Conservation (phyloP, 2,888 invertebrate species). For the Limnephilus lunatus region DNA sequence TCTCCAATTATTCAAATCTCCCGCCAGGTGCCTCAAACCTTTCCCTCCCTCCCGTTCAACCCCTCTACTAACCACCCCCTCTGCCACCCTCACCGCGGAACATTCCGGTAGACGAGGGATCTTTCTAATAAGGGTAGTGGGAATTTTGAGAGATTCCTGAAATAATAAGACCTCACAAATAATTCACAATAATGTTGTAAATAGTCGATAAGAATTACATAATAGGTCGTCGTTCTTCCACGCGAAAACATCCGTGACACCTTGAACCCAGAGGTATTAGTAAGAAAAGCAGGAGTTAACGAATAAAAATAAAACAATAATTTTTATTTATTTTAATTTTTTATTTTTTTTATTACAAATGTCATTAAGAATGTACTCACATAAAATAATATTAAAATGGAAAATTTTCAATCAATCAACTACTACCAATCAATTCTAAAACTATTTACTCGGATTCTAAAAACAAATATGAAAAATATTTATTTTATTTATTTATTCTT, state of each 20-base stretch:
- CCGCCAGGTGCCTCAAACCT: neutral
- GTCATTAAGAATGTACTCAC: too few relatives aligned
- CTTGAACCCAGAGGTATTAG: neutral
- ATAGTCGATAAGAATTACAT: neutral
- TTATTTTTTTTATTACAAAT: too few relatives aligned
- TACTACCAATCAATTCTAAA: too few relatives aligned
- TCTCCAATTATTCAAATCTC: conserved; percentile 43
- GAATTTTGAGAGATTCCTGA: neutral
- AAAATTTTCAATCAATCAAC: too few relatives aligned
- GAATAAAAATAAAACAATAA: neutral
- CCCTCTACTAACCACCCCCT: neutral
- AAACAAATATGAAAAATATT: too few relatives aligned
- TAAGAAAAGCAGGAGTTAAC: neutral
- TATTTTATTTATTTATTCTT: too few relatives aligned
- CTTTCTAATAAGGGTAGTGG: neutral
- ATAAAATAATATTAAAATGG: too few relatives aligned
- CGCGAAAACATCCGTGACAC: neutral
- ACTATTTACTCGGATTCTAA: too few relatives aligned
- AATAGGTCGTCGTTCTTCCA: neutral
- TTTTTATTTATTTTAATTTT: too few relatives aligned
- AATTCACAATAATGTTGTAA: neutral
- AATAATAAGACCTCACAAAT: neutral
- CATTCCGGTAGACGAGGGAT: neutral
- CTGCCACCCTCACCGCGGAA: neutral
- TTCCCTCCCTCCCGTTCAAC: neutral